phyloP scores from a whole-genome alignment of 2,888 invertebrate species.

The Acleris literana region DNA sequence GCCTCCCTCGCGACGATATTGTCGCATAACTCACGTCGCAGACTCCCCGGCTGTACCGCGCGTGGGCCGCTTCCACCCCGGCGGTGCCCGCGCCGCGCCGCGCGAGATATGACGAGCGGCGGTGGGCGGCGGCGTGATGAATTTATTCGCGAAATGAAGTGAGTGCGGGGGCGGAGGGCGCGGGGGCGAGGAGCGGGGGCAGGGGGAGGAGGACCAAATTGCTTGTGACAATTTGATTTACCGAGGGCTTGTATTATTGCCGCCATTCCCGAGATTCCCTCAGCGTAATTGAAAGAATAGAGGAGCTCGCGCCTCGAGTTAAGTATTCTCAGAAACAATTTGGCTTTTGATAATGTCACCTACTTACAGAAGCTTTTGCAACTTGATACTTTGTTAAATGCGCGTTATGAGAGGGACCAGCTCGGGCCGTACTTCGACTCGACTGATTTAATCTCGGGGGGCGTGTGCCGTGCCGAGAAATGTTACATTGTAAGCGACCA shows the following conservation, averaged over 20 bases:
- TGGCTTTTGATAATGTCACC: slow-evolving; percentile 20
- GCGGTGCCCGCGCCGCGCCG: no score
- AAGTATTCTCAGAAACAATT: slow-evolving; percentile 25
- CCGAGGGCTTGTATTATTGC: slow-evolving; percentile 27
- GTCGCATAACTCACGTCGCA: slow-evolving; percentile 11
- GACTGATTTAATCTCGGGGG: slow-evolving; percentile 10
- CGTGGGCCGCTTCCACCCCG: neutral
- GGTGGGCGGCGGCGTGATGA: slow-evolving; percentile 49
- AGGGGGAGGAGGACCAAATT: slow-evolving; percentile 43
- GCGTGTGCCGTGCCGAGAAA: slow-evolving; percentile 3
- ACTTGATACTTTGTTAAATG: neutral
- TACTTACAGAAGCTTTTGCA: slow-evolving; percentile 8
- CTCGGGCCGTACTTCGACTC: neutral
- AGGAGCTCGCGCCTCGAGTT: slow-evolving; percentile 14
- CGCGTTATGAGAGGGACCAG: neutral
- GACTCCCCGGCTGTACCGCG: slow-evolving; percentile 6
- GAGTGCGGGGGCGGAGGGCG: slow-evolving; percentile 39
- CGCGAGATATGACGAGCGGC: slow-evolving; percentile 1
- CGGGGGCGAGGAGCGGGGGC: neutral
- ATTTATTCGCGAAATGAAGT: slow-evolving; percentile 69
- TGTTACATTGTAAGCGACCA: neutral
- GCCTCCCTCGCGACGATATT: neutral
- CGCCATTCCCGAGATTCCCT: slow-evolving; percentile 34
- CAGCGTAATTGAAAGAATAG: slow-evolving; percentile 35
- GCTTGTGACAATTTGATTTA: slow-evolving; percentile 48